Percentiles rank a stretch among this genome's conserved stretches.
These are phyloP conservation scores for Drosophila buzzatii DNA, from an alignment of 2,888 invertebrate species.

Conservation along the genomic window DNA sequence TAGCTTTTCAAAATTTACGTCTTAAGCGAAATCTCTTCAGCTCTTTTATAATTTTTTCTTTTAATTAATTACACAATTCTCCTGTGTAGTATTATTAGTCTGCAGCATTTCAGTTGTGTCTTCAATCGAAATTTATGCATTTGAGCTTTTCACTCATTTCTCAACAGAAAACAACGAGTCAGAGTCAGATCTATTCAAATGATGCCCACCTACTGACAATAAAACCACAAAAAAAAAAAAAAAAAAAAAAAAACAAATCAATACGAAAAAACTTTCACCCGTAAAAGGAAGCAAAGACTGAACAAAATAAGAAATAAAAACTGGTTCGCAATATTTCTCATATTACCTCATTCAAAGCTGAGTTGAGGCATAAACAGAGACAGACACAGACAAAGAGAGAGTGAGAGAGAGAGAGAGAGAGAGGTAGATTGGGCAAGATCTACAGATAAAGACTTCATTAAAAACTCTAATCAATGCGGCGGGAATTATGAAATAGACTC, in stretches of 20 bases:
- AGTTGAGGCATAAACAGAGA: not conserved
- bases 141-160: conserved; percentile 49
- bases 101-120: not conserved
- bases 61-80: not conserved
- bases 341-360: conserved; percentile 61
- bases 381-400: not conserved
- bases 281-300: conserved; percentile 35
- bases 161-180: conserved; percentile 23
- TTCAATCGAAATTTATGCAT: conserved; percentile 19
- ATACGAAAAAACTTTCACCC: conserved; percentile 64
- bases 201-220: conserved; percentile 67
- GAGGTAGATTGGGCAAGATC: not conserved
- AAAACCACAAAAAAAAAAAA: conserved; percentile 23
- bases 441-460: conserved; percentile 43
- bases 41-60: not conserved
- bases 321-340: conserved; percentile 69
- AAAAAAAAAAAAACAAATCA: conserved; percentile 25
- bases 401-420: not conserved
- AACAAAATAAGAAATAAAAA: conserved; percentile 29
- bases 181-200: conserved; percentile 33
- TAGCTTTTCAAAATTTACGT: not conserved
- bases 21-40: not conserved
- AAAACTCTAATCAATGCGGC: conserved; percentile 38
- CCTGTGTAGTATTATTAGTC: conserved; percentile 15
- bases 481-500: conserved; percentile 38